Evolutionary conservation across 2,888 invertebrate genomes (phyloP), one percentile per base, ranked within the genome.

Genomic region (Ommatoiulus sabulosus): DNA sequence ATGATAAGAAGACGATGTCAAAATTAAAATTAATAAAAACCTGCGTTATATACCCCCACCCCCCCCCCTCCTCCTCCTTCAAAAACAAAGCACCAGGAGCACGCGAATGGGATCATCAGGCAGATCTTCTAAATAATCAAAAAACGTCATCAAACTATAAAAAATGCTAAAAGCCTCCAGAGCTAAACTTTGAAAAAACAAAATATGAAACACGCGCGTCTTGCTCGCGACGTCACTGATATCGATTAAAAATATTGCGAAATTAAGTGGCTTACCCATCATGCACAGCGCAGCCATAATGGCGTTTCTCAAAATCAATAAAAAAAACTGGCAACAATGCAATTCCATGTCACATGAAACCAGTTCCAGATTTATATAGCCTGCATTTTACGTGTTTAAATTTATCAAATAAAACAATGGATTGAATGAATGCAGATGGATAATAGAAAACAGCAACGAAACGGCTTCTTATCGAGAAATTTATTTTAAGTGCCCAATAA

Each of bases 391-490:
- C 24, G 72, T 72, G 72, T 24, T 72, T 72, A 72, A 72, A 72
- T 72, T 72, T 72, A 72, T 72, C 72, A 72, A 72, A 24, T 72
- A 72, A 72, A 72, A 72, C 72, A 72, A 72, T 72, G 72, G 24
- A 72, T 72, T 72, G 72, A 72, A 72, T 72, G 72, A 72, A 72
- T 72, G 72, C 72, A 72, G 72, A 72, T 72, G 72, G 72, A 72
- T 72, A 72, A 72, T 72, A 24, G 72, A 72, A 72, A 72, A 72
- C 72, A 72, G 72, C 24, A 72, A 72, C 24, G 72, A 72, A 72
- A 72, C 24, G 72, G 24, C 24, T 72, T 72, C 72, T 72, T 72
- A 72, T 72, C 72, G 24, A 72, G 72, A 72, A 72, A 72, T 72
- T 72, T 24, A 72, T 72, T 72, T 72, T 72, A 72, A 72, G 72